Percentiles rank a stretch among this genome's conserved stretches.
Conservation (phyloP, 1,140 invertebrate genomes). For the Drosophila subpulchrella region DNA sequence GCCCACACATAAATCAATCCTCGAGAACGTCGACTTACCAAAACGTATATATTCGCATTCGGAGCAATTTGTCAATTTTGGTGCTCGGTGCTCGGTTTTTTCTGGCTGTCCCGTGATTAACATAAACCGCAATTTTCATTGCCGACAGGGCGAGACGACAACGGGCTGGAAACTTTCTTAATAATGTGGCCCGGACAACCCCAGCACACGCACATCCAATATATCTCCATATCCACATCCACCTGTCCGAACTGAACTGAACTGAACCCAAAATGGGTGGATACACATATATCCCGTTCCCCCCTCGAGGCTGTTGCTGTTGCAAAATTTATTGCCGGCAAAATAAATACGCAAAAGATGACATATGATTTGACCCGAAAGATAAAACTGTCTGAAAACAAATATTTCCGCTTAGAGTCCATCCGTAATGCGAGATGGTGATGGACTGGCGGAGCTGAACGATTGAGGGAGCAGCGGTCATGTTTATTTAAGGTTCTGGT, state of each 20-base stretch:
- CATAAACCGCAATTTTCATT: conserved; percentile 75
- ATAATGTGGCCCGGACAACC: conserved; percentile 57
- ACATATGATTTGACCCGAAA: conserved; percentile 78
- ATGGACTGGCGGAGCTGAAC: conserved; percentile 10
- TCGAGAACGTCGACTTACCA: conserved; percentile 13
- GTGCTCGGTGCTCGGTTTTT: conserved; percentile 46
- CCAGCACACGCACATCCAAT: conserved; percentile 33
- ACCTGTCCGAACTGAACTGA: conserved; percentile 44
- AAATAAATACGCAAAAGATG: conserved; percentile 81
- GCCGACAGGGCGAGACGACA: conserved; percentile 41
- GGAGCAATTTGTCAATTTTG: conserved; percentile 76
- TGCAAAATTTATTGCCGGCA: conserved; percentile 65
- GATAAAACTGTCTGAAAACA: conserved; percentile 78
- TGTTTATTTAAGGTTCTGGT: conserved; percentile 75
- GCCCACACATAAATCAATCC: conserved; percentile 71
- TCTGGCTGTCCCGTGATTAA: conserved; percentile 64
- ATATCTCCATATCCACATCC: conserved; percentile 43
- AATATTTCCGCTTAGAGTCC: conserved; percentile 72
- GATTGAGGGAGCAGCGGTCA: conserved; percentile 36
- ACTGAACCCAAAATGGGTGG: neutral
- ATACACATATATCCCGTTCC: neutral
- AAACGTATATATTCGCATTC: conserved; percentile 28
- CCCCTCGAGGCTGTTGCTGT: conserved; percentile 41
- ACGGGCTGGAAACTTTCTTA: conserved; percentile 64
- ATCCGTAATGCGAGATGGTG: conserved; percentile 16